These are phyloP conservation scores for Sarcophaga caerulescens DNA, from an alignment of 2,888 invertebrate genomes.

Conservation along the genomic window DNA sequence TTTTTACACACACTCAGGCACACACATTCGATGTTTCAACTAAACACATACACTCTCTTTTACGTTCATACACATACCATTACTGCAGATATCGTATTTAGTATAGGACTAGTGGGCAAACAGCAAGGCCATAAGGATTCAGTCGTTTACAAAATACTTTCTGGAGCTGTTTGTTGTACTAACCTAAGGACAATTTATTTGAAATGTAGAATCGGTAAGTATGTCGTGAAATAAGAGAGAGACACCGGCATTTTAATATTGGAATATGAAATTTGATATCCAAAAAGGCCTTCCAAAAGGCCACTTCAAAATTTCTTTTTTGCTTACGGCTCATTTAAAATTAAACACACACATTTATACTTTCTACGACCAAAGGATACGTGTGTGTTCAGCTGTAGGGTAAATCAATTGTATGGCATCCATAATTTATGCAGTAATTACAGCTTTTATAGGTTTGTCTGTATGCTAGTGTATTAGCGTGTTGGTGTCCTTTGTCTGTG, in stretches of 20 bases:
- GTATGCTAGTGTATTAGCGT: background rate
- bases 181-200: too few relatives aligned
- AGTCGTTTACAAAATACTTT: too few relatives aligned
- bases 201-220: too few relatives aligned
- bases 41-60: too few relatives aligned
- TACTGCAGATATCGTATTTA: background rate
- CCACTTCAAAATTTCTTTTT: background rate
- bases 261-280: background rate
- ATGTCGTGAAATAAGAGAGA: too few relatives aligned
- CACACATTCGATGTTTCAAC: background rate
- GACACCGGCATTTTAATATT: too few relatives aligned
- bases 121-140: too few relatives aligned
- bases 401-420: conserved; percentile 51
- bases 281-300: background rate
- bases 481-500: background rate
- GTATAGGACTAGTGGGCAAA: too few relatives aligned
- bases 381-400: conserved; percentile 18
- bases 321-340: background rate
- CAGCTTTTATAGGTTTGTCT: conserved; percentile 20
- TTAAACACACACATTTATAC: background rate
- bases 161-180: too few relatives aligned
- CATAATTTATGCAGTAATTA: conserved; percentile 56
- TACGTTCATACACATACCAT: background rate
- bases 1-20: background rate
- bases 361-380: background rate